phyloP scores from a whole-genome alignment of 2,113 vertebrate genomes.

The Oceanodroma tethys region DNA sequence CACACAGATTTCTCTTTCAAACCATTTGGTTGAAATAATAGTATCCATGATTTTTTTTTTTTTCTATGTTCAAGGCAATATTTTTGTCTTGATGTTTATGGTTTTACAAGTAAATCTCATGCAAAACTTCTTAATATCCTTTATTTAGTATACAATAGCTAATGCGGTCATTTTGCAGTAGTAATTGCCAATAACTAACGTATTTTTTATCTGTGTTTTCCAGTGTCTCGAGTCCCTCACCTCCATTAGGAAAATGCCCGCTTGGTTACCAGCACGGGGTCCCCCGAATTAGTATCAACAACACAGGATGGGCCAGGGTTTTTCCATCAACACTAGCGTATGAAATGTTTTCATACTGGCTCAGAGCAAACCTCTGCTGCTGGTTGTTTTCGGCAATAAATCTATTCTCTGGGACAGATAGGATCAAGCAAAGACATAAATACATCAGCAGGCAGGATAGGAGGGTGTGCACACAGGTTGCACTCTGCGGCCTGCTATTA shows the following conservation, averaged over 20 bases:
- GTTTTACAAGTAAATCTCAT: not conserved
- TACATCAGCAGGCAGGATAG: constrained; percentile 27
- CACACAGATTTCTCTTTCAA: not conserved
- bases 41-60: not conserved
- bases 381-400: not conserved
- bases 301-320: not conserved
- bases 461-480: constrained; percentile 11
- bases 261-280: not conserved
- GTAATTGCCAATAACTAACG: not conserved
- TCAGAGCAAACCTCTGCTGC: not conserved
- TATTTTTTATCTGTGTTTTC: not conserved
- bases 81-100: not conserved
- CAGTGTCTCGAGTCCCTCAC: not conserved
- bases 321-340: not conserved
- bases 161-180: not conserved
- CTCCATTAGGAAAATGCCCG: not conserved
- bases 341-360: not conserved
- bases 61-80: not conserved
- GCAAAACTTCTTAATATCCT: not conserved
- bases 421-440: constrained; percentile 33
- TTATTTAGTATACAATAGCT: not conserved
- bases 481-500: constrained; percentile 7
- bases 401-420: not conserved
- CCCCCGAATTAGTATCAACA: not conserved
- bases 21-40: not conserved